Evolutionary conservation across 2,888 invertebrate genomes (phyloP).

Genomic region (Caenorhabditis imperialis): DNA sequence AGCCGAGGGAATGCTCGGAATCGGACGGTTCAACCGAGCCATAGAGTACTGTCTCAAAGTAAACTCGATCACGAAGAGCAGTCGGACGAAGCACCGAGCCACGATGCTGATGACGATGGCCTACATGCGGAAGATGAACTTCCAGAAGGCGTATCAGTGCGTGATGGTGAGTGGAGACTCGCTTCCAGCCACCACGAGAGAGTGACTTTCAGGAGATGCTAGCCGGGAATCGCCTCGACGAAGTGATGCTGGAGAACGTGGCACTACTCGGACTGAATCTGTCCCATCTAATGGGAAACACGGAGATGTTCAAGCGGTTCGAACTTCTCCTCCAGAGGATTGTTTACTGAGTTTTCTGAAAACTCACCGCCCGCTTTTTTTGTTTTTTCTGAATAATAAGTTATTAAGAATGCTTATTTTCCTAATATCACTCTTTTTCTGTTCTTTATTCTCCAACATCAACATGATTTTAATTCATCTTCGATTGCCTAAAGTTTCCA

Average conservation of each 20-base stretch:
- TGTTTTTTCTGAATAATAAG: too few species aligned
- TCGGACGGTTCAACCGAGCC: conserved; percentile 28
- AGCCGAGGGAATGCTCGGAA: conserved; percentile 33
- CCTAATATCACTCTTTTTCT: too few species aligned
- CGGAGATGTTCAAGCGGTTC: conserved; percentile 29
- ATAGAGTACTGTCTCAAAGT: conserved; percentile 39
- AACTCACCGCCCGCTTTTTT: too few species aligned
- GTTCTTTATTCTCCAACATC: too few species aligned
- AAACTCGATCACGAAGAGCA: neutral
- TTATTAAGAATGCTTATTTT: too few species aligned
- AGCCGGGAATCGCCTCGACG: conserved; percentile 19
- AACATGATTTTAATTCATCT: too few species aligned
- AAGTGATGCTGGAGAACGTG: conserved; percentile 47
- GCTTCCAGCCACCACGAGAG: too few species aligned
- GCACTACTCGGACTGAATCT: conserved; percentile 42
- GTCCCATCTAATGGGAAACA: conserved; percentile 46
- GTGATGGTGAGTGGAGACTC: conserved; percentile 40
- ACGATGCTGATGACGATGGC: conserved; percentile 40
- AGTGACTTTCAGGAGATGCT: conserved; percentile 30
- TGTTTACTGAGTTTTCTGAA: too few species aligned
- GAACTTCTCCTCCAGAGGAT: conserved; percentile 13
- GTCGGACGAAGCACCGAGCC: conserved; percentile 22
- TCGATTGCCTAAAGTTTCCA: too few species aligned
- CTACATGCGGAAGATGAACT: conserved; percentile 41
- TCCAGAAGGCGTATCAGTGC: conserved; percentile 12